Percentiles rank a stretch among this genome's conserved stretches.
Evolutionary conservation across 2,888 invertebrate species (phyloP).

Genomic region (Physocephala rufipes): DNA sequence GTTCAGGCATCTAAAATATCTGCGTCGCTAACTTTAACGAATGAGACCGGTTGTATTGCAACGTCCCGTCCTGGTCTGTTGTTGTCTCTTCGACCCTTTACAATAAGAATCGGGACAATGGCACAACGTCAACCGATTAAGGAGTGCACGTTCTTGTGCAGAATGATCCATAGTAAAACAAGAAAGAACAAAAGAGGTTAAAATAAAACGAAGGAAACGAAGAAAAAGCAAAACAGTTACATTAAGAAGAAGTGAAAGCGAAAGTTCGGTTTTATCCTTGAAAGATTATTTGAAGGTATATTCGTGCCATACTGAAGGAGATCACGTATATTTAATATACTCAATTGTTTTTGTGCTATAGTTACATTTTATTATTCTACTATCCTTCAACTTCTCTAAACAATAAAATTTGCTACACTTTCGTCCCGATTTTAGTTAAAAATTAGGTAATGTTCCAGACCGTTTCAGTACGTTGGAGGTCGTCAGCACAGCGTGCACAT

Average conservation of each 20-base stretch:
- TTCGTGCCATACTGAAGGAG: background rate
- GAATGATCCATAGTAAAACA: background rate
- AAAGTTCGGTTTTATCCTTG: constrained; percentile 22
- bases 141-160: background rate
- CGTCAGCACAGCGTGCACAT: background rate
- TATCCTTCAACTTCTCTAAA: too few relatives aligned
- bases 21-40: background rate
- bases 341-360: background rate
- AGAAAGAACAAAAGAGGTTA: background rate
- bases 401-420: constrained; percentile 31
- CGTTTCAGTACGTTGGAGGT: background rate
- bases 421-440: background rate
- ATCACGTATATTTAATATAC: background rate
- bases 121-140: too few relatives aligned
- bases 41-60: background rate
- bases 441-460: background rate
- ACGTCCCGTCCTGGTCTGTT: background rate
- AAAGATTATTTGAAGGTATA: constrained; percentile 4
- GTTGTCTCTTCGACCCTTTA: too few relatives aligned
- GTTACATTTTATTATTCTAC: background rate
- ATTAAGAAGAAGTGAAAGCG: constrained; percentile 12
- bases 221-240: background rate
- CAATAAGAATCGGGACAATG: background rate
- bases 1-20: constrained; percentile 2
- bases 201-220: background rate